These are phyloP conservation scores for Creontiades dilutus DNA, from an alignment of 2,888 invertebrate species.

Conservation along the genomic window DNA sequence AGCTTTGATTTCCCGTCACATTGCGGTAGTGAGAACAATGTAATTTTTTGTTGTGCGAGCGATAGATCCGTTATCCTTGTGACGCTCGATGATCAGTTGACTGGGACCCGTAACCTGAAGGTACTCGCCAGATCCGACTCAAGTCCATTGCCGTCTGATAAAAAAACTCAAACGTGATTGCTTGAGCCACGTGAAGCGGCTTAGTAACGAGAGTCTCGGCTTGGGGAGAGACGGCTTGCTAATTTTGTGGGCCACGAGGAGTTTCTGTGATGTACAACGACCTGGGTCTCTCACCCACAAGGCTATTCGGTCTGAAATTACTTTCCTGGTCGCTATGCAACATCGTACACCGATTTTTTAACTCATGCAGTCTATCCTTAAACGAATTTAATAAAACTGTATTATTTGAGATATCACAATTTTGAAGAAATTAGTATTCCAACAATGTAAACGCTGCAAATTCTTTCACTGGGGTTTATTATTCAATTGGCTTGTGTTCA, in stretches of 20 bases:
- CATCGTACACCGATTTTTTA: too few relatives aligned
- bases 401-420: too few relatives aligned
- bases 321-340: too few relatives aligned
- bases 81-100: slow-evolving; percentile 8
- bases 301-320: background rate
- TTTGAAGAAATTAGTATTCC: too few relatives aligned
- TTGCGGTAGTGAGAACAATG: background rate
- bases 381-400: too few relatives aligned
- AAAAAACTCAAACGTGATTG: background rate
- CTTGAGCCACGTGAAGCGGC: slow-evolving; percentile 7
- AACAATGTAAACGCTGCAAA: too few relatives aligned
- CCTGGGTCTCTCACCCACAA: background rate
- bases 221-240: background rate
- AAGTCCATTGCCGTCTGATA: background rate
- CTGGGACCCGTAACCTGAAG: background rate
- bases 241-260: slow-evolving; percentile 30
- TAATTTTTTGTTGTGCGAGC: background rate
- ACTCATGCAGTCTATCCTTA: too few relatives aligned
- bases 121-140: background rate
- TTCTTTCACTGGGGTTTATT: too few relatives aligned
- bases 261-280: background rate
- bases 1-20: background rate
- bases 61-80: slow-evolving; percentile 2
- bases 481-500: too few relatives aligned
- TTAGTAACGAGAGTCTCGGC: background rate